These are phyloP conservation scores for Drosophila anomalata DNA, from an alignment of 2,888 invertebrate species.

Conservation along the genomic window DNA sequence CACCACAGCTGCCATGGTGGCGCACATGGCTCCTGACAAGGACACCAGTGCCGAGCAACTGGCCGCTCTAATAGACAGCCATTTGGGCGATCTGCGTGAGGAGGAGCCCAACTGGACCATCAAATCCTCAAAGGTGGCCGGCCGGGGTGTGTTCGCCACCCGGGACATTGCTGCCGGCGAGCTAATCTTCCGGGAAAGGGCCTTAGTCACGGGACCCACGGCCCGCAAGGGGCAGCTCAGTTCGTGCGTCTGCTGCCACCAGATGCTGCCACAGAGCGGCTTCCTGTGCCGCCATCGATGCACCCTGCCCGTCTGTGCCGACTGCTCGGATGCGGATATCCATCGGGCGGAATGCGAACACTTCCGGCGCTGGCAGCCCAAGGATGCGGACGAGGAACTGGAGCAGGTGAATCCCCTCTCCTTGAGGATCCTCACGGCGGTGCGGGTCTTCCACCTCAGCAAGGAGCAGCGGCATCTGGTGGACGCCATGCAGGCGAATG, in stretches of 20 bases:
- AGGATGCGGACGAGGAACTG: slow-evolving; percentile 73
- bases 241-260: slow-evolving; percentile 88
- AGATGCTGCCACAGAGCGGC: slow-evolving; percentile 82
- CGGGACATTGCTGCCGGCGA: slow-evolving; percentile 88
- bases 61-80: slow-evolving; percentile 80
- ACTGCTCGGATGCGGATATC: slow-evolving; percentile 86
- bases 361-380: slow-evolving; percentile 86
- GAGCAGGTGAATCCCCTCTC: slow-evolving; percentile 74
- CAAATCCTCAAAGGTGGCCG: slow-evolving; percentile 86
- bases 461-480: slow-evolving; percentile 80
- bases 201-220: slow-evolving; percentile 89
- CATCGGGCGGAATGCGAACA: slow-evolving; percentile 88
- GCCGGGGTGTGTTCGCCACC: slow-evolving; percentile 89
- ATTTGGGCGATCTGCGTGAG: slow-evolving; percentile 79
- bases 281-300: slow-evolving; percentile 87
- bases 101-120: slow-evolving; percentile 86
- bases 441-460: slow-evolving; percentile 80
- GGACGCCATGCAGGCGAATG: slow-evolving; percentile 82
- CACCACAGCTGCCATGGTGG: slow-evolving; percentile 63
- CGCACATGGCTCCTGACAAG: slow-evolving; percentile 73
- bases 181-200: slow-evolving; percentile 88
- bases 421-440: slow-evolving; percentile 81
- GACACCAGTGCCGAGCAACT: slow-evolving; percentile 76
- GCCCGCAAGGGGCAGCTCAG: slow-evolving; percentile 85
- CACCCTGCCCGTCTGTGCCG: slow-evolving; percentile 88